phyloP scores from a whole-genome alignment of 2,888 invertebrate species.

The Tipula lateralis region DNA sequence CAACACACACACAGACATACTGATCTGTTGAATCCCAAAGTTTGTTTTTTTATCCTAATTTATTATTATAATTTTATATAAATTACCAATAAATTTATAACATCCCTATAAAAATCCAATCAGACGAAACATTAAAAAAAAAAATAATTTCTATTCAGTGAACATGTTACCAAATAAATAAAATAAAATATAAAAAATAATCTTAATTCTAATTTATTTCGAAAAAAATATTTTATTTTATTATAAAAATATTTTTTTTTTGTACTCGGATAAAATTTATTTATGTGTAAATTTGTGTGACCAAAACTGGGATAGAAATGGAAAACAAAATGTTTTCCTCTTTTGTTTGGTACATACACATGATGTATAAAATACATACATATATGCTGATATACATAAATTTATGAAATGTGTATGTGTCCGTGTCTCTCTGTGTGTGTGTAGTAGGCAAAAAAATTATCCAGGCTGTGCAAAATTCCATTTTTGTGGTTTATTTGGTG shows the following conservation, averaged over 20 bases:
- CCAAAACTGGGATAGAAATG: neutral
- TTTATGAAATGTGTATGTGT: neutral
- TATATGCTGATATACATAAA: neutral
- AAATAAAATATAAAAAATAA: neutral
- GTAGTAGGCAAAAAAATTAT: too few species aligned
- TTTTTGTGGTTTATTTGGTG: too few species aligned
- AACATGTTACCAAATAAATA: neutral
- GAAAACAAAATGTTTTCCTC: neutral
- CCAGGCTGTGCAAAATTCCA: too few species aligned
- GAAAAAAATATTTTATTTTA: neutral
- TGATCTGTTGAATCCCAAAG: neutral
- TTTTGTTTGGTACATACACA: too few species aligned
- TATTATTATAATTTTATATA: neutral
- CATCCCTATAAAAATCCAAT: neutral
- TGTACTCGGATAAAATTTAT: neutral
- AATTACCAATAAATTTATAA: neutral
- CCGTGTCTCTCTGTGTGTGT: too few species aligned
- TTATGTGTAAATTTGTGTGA: neutral
- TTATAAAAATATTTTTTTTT: neutral
- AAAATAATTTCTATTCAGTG: neutral
- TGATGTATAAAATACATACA: too few species aligned
- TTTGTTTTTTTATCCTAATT: neutral
- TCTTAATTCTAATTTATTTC: neutral
- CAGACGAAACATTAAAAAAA: neutral
- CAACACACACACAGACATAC: neutral